Base-by-base conservation (phyloP, 2,113 vertebrate genomes). In the Scolopax mira region DNA sequence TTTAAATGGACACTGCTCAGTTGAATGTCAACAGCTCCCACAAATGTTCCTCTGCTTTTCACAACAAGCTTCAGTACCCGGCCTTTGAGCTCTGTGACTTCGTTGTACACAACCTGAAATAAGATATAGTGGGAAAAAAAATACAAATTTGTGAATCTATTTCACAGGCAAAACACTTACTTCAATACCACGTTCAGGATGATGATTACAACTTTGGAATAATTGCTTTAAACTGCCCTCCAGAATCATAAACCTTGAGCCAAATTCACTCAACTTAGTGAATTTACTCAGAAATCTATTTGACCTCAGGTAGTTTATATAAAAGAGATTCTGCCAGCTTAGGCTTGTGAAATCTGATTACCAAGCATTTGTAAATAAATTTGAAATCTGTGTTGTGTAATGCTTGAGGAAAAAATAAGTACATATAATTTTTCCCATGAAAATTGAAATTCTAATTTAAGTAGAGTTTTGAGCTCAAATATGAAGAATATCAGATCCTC, bases 1-100 rank as follows among this genome's bases (percentile, higher is more conserved):
- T 98, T 96, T 30, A 99, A 95, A 33, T 79, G 70, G 72, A 98
- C 80, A 6, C 93, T 90, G 39, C 96, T 97, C 95, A 99, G 97
- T 35, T 85, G 97, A 57, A 99, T 98, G 93, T 98, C 98, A 80
- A 98, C 96, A 31, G 98, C 98, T 74, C 98, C 98, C 81, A 99
- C 94, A 42, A 98, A 98, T 1, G 75, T 67, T 75, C 97, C 98
- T 96, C 94, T 98, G 95, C 98, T 99, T 95, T 98, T 98, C 90
- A 99, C 98, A 11, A 97, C 97, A 39, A 99, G 97, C 91, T 98
- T 98, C 96, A 99, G 97, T 35, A 98, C 70, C 37, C 18, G 97
- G 86, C 98, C 98, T 62, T 97, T 88, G 49, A 98, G 97, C 27
- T 97, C 93, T 1, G 82, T 80, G 66, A 99, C 97, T 30, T 79